Evolutionary conservation across 1,140 invertebrate species (phyloP).

Genomic region (Lasioglossum albipes): DNA sequence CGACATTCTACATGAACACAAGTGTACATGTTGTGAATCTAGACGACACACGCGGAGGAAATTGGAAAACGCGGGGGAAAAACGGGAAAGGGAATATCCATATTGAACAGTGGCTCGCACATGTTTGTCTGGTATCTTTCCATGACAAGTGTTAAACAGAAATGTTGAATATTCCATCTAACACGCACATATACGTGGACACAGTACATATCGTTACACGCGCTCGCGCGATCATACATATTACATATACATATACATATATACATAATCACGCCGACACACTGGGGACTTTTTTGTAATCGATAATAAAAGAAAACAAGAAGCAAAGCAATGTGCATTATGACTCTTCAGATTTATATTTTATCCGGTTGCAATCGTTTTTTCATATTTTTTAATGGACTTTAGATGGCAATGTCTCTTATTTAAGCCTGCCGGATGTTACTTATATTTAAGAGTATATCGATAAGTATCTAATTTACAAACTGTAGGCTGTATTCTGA

Average conservation of each 20-base stretch:
- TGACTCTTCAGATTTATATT: constrained; percentile 67
- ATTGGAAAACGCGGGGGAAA: constrained; percentile 1
- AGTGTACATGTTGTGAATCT: constrained; percentile 60
- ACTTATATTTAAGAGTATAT: constrained; percentile 78
- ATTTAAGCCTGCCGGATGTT: constrained; percentile 76
- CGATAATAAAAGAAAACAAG: constrained; percentile 52
- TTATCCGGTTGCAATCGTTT: constrained; percentile 70
- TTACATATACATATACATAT: constrained; percentile 38
- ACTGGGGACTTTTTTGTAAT: constrained; percentile 68
- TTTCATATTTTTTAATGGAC: constrained; percentile 73
- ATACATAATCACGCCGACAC: constrained; percentile 49
- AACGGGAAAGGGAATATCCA: constrained; percentile 33
- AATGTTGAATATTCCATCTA: constrained; percentile 54
- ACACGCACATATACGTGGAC: constrained; percentile 13
- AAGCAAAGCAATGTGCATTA: constrained; percentile 63
- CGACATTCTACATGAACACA: constrained; percentile 59
- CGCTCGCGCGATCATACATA: constrained; percentile 26
- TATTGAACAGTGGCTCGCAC: neutral
- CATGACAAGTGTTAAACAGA: constrained; percentile 3
- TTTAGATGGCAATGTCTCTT: constrained; percentile 72
- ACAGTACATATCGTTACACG: constrained; percentile 11
- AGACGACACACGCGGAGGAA: constrained; percentile 33
- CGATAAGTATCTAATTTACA: constrained; percentile 77
- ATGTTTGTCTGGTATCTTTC: constrained; percentile 44
- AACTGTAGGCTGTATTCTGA: constrained; percentile 78